These are phyloP conservation scores for Brachirus orientalis DNA, from an alignment of 2,113 vertebrate genomes.

Conservation along the genomic window DNA sequence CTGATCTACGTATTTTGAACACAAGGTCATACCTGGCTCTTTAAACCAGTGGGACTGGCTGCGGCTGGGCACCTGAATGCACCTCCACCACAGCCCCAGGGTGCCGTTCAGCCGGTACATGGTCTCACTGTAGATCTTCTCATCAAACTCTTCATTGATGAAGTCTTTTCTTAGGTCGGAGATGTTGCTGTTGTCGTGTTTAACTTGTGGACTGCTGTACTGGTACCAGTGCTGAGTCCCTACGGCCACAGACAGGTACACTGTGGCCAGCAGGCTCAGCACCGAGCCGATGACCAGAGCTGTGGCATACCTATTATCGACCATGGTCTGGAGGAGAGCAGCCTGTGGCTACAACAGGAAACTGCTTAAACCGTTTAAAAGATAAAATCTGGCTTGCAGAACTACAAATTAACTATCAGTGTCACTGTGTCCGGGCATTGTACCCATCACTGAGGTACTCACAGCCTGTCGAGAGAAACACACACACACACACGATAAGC, in stretches of 20 bases:
- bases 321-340: slow-evolving; percentile 73
- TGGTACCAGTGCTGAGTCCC: slow-evolving; percentile 97
- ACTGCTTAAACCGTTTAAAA: not conserved
- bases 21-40: slow-evolving; percentile 77
- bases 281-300: slow-evolving; percentile 96
- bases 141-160: slow-evolving; percentile 78
- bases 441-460: no score
- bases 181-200: slow-evolving; percentile 79
- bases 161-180: slow-evolving; percentile 80
- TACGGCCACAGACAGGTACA: slow-evolving; percentile 93
- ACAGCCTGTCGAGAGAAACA: no score
- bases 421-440: no score
- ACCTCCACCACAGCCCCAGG: slow-evolving; percentile 92
- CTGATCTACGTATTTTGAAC: no score
- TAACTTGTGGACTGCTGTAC: slow-evolving; percentile 83
- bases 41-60: slow-evolving; percentile 81
- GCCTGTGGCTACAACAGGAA: not conserved
- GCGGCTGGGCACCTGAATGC: slow-evolving; percentile 82
- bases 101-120: slow-evolving; percentile 90
- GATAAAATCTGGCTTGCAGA: no score
- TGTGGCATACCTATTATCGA: slow-evolving; percentile 97
- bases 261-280: slow-evolving; percentile 93
- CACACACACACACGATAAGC: no score
- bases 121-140: slow-evolving; percentile 83
- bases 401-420: no score